Base-by-base conservation (phyloP, 2,113 vertebrate genomes). In the Poecilia latipinna region DNA sequence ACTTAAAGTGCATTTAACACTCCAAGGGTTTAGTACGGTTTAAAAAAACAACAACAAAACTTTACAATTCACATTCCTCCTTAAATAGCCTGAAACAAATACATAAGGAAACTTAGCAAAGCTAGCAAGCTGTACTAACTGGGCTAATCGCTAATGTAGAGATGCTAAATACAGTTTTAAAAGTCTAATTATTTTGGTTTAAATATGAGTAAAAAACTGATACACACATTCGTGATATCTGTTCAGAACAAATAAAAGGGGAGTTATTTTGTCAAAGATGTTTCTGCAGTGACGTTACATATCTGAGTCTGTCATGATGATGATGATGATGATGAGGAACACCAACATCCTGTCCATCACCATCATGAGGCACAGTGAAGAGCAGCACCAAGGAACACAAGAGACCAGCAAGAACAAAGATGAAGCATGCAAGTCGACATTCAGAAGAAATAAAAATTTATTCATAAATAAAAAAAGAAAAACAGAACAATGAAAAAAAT, bases 391-490 rank as follows among this genome's bases (percentile, higher is more conserved):
- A 74, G 35, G 32, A 68, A 62, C 61, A 33, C 37, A 8, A 26
- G 66, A 88, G 84, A 82, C 72, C 75, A 81, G 73, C 31, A 39
- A 65, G 82, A 65, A 76, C 74, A 89, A 70, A 88, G 78, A 91
- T 11, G 76, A 93, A 74, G 87, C 91, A 93, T 90, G 90, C 92
- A 91, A 68, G 74, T 61, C 44, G 26, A 78, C 83, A 71, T 78
- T 88, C 78, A 71, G 75, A 91, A 87, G 74, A 68, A 82, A 70
- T 75, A 93, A 83, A 78, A 57, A 80, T 92, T 94, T 94, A 94
- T 94, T 95, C 68, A 91, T 84, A 92, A 93, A 90, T 84, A 88
- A 86, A 84, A 37, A 37, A 92, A 88, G 33, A 88, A 79, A 72
- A 70, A 57, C 19, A 42, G 8, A n/a, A 69, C 67, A 54, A 42